Evolutionary conservation across 2,797 vertebrate genomes (phyloP).

Genomic region (Onychomys torridus): DNA sequence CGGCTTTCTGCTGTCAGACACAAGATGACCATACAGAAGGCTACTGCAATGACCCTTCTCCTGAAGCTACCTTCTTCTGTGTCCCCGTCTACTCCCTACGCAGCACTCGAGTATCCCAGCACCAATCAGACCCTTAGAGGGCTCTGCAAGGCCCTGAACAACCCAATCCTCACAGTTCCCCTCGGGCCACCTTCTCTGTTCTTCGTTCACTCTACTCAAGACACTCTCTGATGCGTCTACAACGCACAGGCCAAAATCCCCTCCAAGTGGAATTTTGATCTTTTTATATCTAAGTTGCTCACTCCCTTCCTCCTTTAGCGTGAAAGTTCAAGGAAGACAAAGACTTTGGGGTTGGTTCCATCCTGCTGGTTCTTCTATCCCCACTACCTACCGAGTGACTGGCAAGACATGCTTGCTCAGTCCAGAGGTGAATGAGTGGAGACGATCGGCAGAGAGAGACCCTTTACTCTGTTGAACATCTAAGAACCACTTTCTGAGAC

Average conservation of each 20-base stretch:
- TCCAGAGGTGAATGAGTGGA: not conserved
- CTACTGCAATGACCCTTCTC: not conserved
- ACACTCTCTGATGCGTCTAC: not conserved
- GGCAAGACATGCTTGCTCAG: not conserved
- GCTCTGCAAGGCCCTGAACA: not conserved
- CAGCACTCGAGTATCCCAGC: not conserved
- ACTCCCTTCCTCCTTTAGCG: not conserved
- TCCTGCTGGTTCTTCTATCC: not conserved
- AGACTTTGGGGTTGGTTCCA: not conserved
- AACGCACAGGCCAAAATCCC: not conserved
- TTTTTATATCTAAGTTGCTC: not conserved
- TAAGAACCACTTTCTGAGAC: not conserved
- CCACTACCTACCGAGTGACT: not conserved
- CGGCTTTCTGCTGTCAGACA: not conserved
- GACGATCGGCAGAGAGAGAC: not conserved
- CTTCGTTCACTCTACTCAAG: not conserved
- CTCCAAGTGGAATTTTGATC: not conserved
- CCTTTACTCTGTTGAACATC: not conserved
- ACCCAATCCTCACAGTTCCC: not conserved
- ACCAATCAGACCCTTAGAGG: not conserved
- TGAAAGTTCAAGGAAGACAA: not conserved
- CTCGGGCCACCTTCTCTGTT: not conserved
- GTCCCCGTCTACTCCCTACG: not conserved
- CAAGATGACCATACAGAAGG: not conserved
- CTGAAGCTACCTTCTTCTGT: not conserved